Conservation (phyloP, 2,888 invertebrate genomes). For the Arenicola marina region DNA sequence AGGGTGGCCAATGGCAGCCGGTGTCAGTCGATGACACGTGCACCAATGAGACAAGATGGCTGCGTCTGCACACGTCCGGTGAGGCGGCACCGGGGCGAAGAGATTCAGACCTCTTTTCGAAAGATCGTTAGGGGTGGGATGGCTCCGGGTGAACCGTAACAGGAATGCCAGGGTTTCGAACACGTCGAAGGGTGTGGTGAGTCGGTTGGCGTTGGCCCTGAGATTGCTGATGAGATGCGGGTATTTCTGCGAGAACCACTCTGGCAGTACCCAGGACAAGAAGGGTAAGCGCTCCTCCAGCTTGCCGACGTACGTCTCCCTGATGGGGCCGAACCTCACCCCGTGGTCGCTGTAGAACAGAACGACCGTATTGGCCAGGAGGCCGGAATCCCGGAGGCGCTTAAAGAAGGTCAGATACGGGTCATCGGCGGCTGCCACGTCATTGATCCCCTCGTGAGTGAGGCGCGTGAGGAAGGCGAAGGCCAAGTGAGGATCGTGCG, state of each 20-base stretch:
- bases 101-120: conserved; percentile 66
- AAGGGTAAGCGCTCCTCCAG: conserved; percentile 88
- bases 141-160: background rate
- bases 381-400: conserved; percentile 54
- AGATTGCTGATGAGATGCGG: conserved; percentile 66
- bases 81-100: conserved; percentile 73
- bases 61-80: conserved; percentile 78
- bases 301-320: conserved; percentile 76
- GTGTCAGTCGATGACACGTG: conserved; percentile 75
- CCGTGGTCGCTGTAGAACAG: conserved; percentile 83
- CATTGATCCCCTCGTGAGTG: conserved; percentile 83
- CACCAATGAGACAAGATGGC: conserved; percentile 85
- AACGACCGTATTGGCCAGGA: conserved; percentile 45
- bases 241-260: conserved; percentile 72
- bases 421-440: conserved; percentile 75
- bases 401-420: conserved; percentile 69
- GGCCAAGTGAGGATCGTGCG: conserved; percentile 72
- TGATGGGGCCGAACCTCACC: conserved; percentile 81
- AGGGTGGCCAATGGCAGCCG: conserved; percentile 66
- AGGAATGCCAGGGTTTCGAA: conserved; percentile 76
- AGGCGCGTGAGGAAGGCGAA: conserved; percentile 84
- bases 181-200: conserved; percentile 85
- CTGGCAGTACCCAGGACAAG: conserved; percentile 74
- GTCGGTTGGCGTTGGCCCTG: conserved; percentile 67
- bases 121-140: conserved; percentile 6